Percentiles rank a stretch among this genome's conserved stretches.
phyloP scores from a whole-genome alignment of 2,797 vertebrate genomes.

The Halcyon badia region DNA sequence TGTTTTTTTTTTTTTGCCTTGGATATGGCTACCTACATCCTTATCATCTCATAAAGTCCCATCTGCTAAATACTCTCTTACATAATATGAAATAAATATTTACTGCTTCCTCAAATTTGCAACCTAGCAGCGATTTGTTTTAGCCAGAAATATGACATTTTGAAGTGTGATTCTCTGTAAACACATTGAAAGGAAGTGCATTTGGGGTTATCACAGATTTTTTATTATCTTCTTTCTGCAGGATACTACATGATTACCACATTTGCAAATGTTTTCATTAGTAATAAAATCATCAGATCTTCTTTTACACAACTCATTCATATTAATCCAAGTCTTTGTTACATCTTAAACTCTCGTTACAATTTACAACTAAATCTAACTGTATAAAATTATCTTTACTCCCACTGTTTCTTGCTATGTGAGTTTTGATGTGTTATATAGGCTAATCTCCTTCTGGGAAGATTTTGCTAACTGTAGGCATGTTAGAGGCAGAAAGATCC shows the following conservation, averaged over 20 bases:
- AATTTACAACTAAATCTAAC: not conserved
- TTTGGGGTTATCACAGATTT: not conserved
- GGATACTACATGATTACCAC: not conserved
- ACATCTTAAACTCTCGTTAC: not conserved
- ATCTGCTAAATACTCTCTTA: not conserved
- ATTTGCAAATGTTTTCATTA: not conserved
- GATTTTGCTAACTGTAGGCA: not conserved
- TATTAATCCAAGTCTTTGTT: not conserved
- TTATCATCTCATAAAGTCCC: not conserved
- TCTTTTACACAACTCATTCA: not conserved
- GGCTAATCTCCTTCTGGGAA: not conserved
- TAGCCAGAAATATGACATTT: not conserved
- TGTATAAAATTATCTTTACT: not conserved
- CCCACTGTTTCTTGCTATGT: not conserved
- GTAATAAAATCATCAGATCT: not conserved
- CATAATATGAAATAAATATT: not conserved
- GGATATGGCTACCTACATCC: not conserved
- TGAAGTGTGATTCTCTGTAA: conserved; percentile 6
- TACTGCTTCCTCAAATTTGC: not conserved
- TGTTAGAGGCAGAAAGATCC: not conserved
- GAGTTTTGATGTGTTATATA: not conserved
- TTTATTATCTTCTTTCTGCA: not conserved
- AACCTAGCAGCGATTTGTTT: not conserved
- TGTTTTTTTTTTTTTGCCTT: not conserved
- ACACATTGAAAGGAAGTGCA: not conserved